Base-by-base conservation (phyloP, 1,140 invertebrate genomes). In the Bombus ignitus region DNA sequence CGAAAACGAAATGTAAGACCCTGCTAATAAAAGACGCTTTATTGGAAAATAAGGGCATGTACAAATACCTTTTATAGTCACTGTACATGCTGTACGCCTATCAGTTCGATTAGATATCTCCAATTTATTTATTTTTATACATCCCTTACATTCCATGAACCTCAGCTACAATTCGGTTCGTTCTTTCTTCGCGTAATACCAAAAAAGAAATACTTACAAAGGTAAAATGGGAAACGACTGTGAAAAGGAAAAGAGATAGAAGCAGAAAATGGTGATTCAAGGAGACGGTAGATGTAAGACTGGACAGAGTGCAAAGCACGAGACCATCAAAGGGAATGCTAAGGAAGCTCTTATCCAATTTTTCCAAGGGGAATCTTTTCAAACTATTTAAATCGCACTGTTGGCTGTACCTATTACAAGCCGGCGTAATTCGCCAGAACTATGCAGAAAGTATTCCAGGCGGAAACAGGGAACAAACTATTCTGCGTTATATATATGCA, bases 311-410 rank as follows among this genome's bases (percentile, higher is more conserved):
- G 32, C 3, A 37, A 59, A 22, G 35, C 35, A 70, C 68, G 66
- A 39, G 25, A 42, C 25, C 53, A 22, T 77, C 32, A 87, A 88
- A 85, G 72, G 68, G 32, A 85, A 85, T 72, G 47, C 57, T 75
- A 62, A 81, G 66, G 70, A 83, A 86, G 76, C 76, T 68, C 53
- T 59, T 83, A 80, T 89, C 72, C 84, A 86, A 83, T 89, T 89
- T 89, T 89, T 89, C 65, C 79, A 32, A 65, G 59, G 53, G 37
- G 81, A 89, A 89, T 87, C 87, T 70, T 87, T 87, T 87, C 85
- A 59, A 90, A 89, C 89, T 90, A 90, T 90, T 89, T 90, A 90
- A 90, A 90, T 90, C 88, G 81, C 47, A 89, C 85, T 87, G 59
- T 57, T 62, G 53, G 62, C 32, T 78, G 82, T 84, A 68, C 70